Base-by-base conservation (phyloP, 2,888 invertebrate genomes). In the Margaritifera margaritifera region DNA sequence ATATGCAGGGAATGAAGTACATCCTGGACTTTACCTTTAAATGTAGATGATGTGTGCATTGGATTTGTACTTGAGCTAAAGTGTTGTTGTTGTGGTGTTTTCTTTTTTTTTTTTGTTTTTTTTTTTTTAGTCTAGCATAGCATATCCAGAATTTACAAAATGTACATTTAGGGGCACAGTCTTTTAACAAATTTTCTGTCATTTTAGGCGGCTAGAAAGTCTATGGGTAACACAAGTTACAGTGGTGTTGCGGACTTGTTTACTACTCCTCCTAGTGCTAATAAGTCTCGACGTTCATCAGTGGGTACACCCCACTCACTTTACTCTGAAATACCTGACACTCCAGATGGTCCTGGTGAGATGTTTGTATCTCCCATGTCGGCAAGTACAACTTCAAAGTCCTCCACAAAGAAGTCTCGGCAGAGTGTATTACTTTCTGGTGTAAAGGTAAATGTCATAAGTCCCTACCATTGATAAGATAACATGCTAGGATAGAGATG, bases 331-430 rank as follows among this genome's bases (percentile, higher is more conserved):
- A 66, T 89, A 18, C 89, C 89, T 25, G 86, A 86, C 59, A 89
- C 88, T 25, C 89, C 89, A 1, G 76, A 81, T 68, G 87, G 87
- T 42, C 89, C 89, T 18, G 83, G 87, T 50, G 86, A 88, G 66
- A 89, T 89, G 89, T 76, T 86, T 64, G 87, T 89, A 20, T 89
- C 89, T 2, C 89, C 89, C 6, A 69, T 88, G n/a, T 80, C 84
- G 8, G 69, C 72, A 18, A 63, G 66, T 4, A 78, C 75, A 60
- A 50, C 62, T n/a, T 60, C 78, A 18, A 66, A 61, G 42, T 62
- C 65, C 25, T 66, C 72, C 25, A 62, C 63, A 8, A 59, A 59
- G 25, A 56, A 61, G 53, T 52, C 52, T 24, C 71, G 78, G 54
- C 78, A 75, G 63, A 84, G 82, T 62, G 74, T 74, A 4, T 74